Evolutionary conservation across 92 coral and sea anemone genomes (phyloP).

Genomic region (Desmophyllum pertusum): DNA sequence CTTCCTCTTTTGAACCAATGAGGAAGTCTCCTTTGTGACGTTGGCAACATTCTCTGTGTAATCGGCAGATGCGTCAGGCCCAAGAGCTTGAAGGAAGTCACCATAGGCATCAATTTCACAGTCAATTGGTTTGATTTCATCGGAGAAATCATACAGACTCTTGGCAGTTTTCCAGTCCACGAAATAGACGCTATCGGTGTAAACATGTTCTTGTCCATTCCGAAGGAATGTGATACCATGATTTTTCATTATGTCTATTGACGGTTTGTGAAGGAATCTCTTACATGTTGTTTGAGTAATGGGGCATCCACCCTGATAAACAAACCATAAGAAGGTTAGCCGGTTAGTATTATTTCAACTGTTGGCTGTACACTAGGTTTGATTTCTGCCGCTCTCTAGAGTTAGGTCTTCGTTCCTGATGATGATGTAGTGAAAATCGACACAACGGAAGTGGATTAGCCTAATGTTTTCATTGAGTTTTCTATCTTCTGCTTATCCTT

Average conservation of each 20-base stretch:
- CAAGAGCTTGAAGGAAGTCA: slow-evolving; percentile 94
- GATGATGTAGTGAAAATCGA: no score
- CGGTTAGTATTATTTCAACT: no score
- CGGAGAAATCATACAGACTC: slow-evolving; percentile 48
- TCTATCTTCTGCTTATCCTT: no score
- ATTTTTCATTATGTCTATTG: slow-evolving; percentile 77
- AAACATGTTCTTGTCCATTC: slow-evolving; percentile 76
- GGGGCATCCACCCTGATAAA: slow-evolving; percentile 10
- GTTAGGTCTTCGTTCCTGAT: no score
- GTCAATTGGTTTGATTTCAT: slow-evolving; percentile 69
- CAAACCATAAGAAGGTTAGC: not conserved
- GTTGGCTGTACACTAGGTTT: no score
- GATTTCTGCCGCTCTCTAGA: no score
- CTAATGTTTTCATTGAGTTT: no score
- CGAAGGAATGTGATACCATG: slow-evolving; percentile 66
- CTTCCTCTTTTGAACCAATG: slow-evolving; percentile 84
- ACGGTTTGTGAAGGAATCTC: slow-evolving; percentile 93
- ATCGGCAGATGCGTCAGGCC: slow-evolving; percentile 74
- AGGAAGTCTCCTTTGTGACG: slow-evolving; percentile 80
- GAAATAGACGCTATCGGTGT: slow-evolving; percentile 85
- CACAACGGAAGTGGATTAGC: no score
- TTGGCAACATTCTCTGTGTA: slow-evolving; percentile 91
- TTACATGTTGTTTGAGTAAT: slow-evolving; percentile 74
- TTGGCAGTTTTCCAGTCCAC: slow-evolving; percentile 69
- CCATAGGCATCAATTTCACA: slow-evolving; percentile 98